These are phyloP conservation scores for Pelecanus crispus DNA, from an alignment of 2,113 vertebrate species.

Conservation along the genomic window DNA sequence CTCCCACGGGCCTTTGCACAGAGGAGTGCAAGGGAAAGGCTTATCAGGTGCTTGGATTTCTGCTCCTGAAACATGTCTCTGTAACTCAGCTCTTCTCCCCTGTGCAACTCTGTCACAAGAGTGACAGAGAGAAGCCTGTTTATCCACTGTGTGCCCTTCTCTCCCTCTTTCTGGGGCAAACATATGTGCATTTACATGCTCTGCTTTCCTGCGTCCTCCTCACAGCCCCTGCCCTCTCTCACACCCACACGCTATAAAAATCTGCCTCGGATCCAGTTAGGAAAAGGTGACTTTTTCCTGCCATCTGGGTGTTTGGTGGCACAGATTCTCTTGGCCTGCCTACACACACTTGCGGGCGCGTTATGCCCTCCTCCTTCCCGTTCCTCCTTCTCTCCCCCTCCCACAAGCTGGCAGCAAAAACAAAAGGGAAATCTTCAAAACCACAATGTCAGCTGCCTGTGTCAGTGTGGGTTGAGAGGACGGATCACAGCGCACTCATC, in stretches of 20 bases:
- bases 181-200: conserved; percentile 17
- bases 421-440: conserved; percentile 58
- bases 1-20: background rate
- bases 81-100: background rate
- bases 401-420: conserved; percentile 50
- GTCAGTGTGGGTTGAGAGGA: conserved; percentile 62
- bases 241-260: conserved; percentile 9
- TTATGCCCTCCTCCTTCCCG: conserved; percentile 11
- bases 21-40: background rate
- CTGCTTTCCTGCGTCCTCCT: conserved; percentile 19
- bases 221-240: conserved; percentile 25
- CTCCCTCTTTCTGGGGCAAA: background rate
- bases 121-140: background rate
- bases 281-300: conserved; percentile 62
- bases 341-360: background rate
- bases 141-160: background rate
- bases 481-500: conserved; percentile 35
- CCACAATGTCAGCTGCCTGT: conserved; percentile 54
- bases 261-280: conserved; percentile 33
- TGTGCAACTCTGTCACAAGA: background rate
- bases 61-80: background rate
- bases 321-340: conserved; percentile 62
- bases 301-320: conserved; percentile 52
- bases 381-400: conserved; percentile 37
- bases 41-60: background rate